Evolutionary conservation across 2,113 vertebrate species (phyloP), one percentile per base, ranked within the genome.

Genomic region (Tachuris rubrigastra): DNA sequence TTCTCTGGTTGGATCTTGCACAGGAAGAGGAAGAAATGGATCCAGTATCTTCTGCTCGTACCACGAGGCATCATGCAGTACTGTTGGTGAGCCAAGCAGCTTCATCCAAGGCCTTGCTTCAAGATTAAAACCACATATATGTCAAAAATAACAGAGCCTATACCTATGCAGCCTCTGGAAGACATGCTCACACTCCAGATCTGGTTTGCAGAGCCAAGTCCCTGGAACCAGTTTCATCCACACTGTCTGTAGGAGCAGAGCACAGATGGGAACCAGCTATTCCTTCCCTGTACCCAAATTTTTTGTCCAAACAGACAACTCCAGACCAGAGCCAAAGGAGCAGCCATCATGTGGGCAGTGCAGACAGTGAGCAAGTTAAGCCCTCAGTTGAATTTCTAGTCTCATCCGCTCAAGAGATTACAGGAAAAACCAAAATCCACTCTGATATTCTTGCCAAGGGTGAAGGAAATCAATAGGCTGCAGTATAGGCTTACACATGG

Each of bases 381-480:
- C 27, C 90, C 52, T 89, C 35, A 63, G 92, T 85, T 95, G 79
- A 90, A 90, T 90, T 96, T 92, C 86, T 87, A 49, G 73, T 81
- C 76, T 95, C 86, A 92, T 95, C 89, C 69, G 4, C 80, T 92
- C 86, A 81, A 89, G 89, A 95, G 83, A 96, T 96, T 95, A 93
- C 65, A 87, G 56, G 94, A 86, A 93, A 92, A 95, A 94, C 83
- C 76, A 90, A 95, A 95, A 97, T 77, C 83, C 6, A 8, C 92
- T 37, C 10, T 77, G 46, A 87, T 95, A 72, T 35, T 80, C 76
- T 89, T 95, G 91, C 95, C 96, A 95, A 92, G 86, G 91, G 47
- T 92, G 80, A 92, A 95, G 69, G 24, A 95, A 95, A 95, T 92
- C 94, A 93, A 95, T 78, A 92, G 89, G 60, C 86, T 93, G 91